Evolutionary conservation across 1,140 invertebrate species (phyloP), one percentile per base, ranked within the genome.

Genomic region (Bradysia coprophila): DNA sequence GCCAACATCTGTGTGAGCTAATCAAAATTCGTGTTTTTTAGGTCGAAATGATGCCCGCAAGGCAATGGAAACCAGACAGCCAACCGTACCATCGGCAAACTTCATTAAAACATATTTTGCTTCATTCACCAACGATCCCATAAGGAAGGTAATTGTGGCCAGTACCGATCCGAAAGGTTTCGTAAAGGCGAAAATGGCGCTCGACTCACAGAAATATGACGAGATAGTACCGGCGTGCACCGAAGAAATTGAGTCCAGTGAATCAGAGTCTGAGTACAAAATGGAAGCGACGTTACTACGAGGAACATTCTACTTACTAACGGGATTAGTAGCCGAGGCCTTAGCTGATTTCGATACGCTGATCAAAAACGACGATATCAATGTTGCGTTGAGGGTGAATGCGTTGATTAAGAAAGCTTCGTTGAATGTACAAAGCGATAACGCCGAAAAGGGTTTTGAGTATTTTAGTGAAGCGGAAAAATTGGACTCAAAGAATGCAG

Each of bases 321-420:
- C 75, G 37, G 84, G 83, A 4, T 66, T 77, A 48, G 72, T 78
- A 50, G 66, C 75, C 28, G 69, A 76, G 46, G 79, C 85, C 2
- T 57, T 81, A 13, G 54, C 64, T 36, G 89, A 93, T 59, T 73
- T 93, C 19, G 63, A 64, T 43, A 59, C 51, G 16, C 69, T 78
- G 46, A 72, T 76, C 50, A 68, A 73, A 44, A 71, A 69, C 48
- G 63, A 67, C 48, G 59, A 68, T 49, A 63, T 70, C 18, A 61
- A 69, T 48, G 56, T 63, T 1, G 73, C 74, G 47, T 66, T 85
- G 2, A 76, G 72, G 56, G 76, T 82, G 0, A 93, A 92, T 71
- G 85, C 88, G 9, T 62, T 93, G n/a, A 82, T 96, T 31, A 95
- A 94, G 60, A 68, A 82, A 47, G 88, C 85, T 3, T 81, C 79